Conservation (phyloP, 1,140 invertebrate species). For the Drosophila ambigua region DNA sequence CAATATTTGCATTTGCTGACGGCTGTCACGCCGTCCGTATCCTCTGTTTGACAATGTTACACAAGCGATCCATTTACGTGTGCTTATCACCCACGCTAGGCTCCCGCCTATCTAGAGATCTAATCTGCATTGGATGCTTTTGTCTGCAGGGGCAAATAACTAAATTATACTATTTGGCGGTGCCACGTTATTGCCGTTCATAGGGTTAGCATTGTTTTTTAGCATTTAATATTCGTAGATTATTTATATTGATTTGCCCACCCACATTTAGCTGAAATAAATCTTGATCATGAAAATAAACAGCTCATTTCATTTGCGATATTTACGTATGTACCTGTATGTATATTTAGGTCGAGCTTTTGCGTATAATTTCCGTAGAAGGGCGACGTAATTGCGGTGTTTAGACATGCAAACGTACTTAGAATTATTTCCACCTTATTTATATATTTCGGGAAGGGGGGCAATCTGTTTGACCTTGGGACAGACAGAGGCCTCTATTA, state of each 20-base stretch:
- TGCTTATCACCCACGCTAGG: conserved; percentile 18
- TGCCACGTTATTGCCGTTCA: conserved; percentile 17
- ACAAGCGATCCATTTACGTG: conserved; percentile 41
- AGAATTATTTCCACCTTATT: background rate
- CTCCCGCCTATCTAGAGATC: conserved; percentile 31
- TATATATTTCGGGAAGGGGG: background rate
- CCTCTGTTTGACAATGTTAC: conserved; percentile 50
- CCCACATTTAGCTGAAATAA: background rate
- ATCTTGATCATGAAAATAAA: background rate
- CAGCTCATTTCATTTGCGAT: conserved; percentile 2
- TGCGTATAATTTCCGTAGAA: background rate
- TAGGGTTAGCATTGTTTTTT: conserved; percentile 18
- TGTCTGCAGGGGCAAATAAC: background rate
- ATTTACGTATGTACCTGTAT: conserved; percentile 8
- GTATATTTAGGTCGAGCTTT: conserved; percentile 2
- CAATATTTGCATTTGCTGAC: conserved; percentile 26
- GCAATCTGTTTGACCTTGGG: conserved; percentile 40
- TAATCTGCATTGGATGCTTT: conserved; percentile 2
- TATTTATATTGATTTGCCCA: background rate
- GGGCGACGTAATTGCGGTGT: conserved; percentile 19
- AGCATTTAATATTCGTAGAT: conserved; percentile 9
- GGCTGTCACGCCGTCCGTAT: conserved; percentile 28
- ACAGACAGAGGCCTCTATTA: conserved; percentile 16
- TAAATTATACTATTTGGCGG: background rate
- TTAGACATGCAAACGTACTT: conserved; percentile 18